Evolutionary conservation across 2,113 vertebrate genomes (phyloP).

Genomic region (Upupa epops): DNA sequence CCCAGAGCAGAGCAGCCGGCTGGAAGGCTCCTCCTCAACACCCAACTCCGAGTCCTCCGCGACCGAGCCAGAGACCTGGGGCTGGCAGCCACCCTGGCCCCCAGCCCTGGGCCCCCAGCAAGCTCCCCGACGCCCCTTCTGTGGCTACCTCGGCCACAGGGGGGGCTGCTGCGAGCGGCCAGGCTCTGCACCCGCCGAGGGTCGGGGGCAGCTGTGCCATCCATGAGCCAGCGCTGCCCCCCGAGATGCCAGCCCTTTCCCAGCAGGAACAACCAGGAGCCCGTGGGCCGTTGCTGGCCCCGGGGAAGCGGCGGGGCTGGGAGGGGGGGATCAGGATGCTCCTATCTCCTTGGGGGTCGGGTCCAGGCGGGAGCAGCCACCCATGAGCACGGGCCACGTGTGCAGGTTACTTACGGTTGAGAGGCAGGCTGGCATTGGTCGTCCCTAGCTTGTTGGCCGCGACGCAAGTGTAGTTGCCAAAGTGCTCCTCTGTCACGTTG

Average conservation of each 20-base stretch:
- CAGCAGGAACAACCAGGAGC: not conserved
- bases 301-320: not conserved
- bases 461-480: conserved; percentile 99
- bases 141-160: fast-evolving
- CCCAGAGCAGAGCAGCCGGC: no score
- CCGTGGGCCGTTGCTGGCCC: fast-evolving
- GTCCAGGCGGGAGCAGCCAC: not conserved
- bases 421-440: conserved; percentile 94
- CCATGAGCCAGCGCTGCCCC: not conserved
- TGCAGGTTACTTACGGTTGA: conserved; percentile 90
- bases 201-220: fast-evolving
- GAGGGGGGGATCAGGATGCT: fast-evolving
- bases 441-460: conserved; percentile 94
- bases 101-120: fast-evolving
- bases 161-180: fast-evolving
- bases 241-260: fast-evolving
- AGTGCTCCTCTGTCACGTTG: conserved; percentile 98
- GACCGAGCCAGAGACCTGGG: fast-evolving
- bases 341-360: not conserved
- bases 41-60: fast-evolving
- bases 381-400: not conserved
- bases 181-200: fast-evolving
- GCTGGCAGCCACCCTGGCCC: fast-evolving
- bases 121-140: fast-evolving
- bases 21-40: not conserved